phyloP scores from a whole-genome alignment of 2,888 invertebrate species.

The Drosophila paranaensis region DNA sequence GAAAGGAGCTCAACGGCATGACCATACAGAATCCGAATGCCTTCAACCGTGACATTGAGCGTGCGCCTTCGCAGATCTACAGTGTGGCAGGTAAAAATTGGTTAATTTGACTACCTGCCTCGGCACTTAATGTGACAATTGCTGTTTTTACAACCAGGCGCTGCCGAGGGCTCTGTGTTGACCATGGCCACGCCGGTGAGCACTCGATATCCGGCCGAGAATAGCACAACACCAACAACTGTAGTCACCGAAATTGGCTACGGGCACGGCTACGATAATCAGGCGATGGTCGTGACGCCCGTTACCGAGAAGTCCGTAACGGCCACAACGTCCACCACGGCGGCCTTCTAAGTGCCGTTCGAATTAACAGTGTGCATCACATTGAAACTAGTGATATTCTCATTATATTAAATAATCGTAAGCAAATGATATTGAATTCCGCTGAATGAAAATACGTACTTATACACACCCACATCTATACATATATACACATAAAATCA shows the following conservation, averaged over 20 bases:
- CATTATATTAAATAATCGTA: conserved; percentile 16
- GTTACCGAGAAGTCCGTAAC: conserved; percentile 76
- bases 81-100: conserved; percentile 79
- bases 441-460: conserved; percentile 25
- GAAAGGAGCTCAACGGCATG: conserved; percentile 77
- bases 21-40: conserved; percentile 82
- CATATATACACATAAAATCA: not conserved
- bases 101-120: conserved; percentile 25
- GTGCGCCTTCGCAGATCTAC: conserved; percentile 81
- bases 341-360: not conserved
- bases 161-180: conserved; percentile 87
- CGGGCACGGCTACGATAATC: conserved; percentile 89
- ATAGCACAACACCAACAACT: conserved; percentile 88
- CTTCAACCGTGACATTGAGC: conserved; percentile 78
- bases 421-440: conserved; percentile 22
- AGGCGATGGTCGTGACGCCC: conserved; percentile 89
- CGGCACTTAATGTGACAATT: not conserved
- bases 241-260: conserved; percentile 87
- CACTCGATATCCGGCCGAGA: conserved; percentile 91
- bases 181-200: conserved; percentile 90
- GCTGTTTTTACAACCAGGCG: conserved; percentile 78
- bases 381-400: conserved; percentile 74
- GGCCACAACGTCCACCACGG: conserved; percentile 43
- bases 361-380: conserved; percentile 67
- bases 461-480: conserved; percentile 2